Base-by-base conservation (phyloP, 2,888 invertebrate genomes). In the Orthosia cruda region DNA sequence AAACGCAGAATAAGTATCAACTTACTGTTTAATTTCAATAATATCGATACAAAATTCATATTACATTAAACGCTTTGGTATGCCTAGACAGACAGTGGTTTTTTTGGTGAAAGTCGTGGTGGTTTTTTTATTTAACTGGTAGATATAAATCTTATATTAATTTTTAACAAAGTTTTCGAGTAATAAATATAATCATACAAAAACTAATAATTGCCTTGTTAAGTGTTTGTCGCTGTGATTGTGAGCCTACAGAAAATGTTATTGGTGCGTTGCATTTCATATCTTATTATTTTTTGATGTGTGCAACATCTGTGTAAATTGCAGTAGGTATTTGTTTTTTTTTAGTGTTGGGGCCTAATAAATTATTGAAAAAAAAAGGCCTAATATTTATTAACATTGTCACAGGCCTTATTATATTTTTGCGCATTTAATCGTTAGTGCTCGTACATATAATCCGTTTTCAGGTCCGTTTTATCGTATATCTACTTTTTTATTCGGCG, bases 1-100 rank as follows among this genome's bases (percentile, higher is more conserved):
- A 52, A 20, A 58, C n/a, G 1, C 92, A 91, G 75, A 86, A 93
- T 93, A 94, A 94, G 93, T 94, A 94, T 91, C 92, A 94, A 94
- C 94, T 95, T 94, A 94, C 87, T 91, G 89, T 86, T 87, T 80
- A 80, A 89, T 85, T 89, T 91, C 89, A 92, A 90, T 92, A 92
- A 92, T 89, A 91, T 91, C 88, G 88, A 91, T 93, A 94, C 89
- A 93, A 93, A 92, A 91, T 85, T 91, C 88, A 87, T 72, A 75
- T 87, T 88, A 88, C 81, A 83, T 72, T 87, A 89, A 88, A 89
- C 86, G 90, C 91, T 93, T 93, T 92, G 92, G 92, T 93, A 91
- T 88, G 81, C 74, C 61, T 86, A 81, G 72, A 65, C 62, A 81
- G 72, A 65, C 62, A 69, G 69, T 78, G 80, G 71, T 57, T 77